These are phyloP conservation scores for Malacosoma neustria DNA, from an alignment of 2,888 invertebrate genomes.

Conservation along the genomic window DNA sequence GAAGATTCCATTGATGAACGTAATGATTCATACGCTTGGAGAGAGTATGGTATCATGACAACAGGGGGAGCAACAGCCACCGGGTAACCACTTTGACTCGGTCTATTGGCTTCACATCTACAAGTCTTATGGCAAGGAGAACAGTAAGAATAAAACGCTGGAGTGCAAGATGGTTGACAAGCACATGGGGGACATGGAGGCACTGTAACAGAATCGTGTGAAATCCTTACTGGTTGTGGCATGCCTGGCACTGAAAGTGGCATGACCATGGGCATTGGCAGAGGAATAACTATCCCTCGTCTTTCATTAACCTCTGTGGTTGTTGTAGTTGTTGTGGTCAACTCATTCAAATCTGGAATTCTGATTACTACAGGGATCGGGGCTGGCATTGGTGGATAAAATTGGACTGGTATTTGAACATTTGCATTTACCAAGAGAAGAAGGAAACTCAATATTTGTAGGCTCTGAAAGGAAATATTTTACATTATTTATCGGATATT, in stretches of 20 bases:
- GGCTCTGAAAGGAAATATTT: too few relatives aligned
- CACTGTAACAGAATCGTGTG: neutral
- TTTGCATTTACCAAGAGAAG: too few relatives aligned
- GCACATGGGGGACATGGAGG: conserved; percentile 55
- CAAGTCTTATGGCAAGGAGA: conserved; percentile 52
- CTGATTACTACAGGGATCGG: conserved; percentile 14
- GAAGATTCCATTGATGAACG: neutral
- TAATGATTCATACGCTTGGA: neutral
- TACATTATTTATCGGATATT: too few relatives aligned
- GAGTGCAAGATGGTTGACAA: conserved; percentile 47
- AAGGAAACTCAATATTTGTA: too few relatives aligned
- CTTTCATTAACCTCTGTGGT: conserved; percentile 5
- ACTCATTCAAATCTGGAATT: conserved; percentile 9
- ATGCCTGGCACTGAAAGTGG: conserved; percentile 35
- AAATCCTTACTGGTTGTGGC: conserved; percentile 11
- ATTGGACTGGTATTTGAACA: neutral
- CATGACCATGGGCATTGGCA: conserved; percentile 28
- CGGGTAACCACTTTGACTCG: conserved; percentile 9
- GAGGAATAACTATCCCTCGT: conserved; percentile 13
- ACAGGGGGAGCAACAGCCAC: conserved; percentile 13
- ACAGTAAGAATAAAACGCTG: conserved; percentile 53
- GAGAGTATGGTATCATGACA: conserved; percentile 17
- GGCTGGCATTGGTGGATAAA: conserved; percentile 10
- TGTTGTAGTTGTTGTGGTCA: conserved; percentile 14
- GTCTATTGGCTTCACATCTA: conserved; percentile 29